A percentile compares a stretch with the other conserved stretches of the same genome.
These are phyloP conservation scores for Echinarachnius parma DNA, from an alignment of 53 echinoderm and acorn worm species.

Conservation along the genomic window DNA sequence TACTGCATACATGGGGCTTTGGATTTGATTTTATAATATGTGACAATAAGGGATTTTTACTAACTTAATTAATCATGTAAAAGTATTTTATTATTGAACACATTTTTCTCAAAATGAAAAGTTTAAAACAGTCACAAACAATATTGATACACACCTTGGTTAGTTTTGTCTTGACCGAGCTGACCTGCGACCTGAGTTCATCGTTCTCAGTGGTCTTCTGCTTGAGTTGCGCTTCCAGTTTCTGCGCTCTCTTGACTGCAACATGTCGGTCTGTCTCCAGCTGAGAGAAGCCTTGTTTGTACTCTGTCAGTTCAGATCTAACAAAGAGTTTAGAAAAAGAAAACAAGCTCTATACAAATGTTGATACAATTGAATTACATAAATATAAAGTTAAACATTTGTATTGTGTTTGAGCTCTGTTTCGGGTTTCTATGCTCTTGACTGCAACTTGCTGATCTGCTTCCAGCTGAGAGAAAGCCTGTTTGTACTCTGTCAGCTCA, in stretches of 20 bases:
- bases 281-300: constrained; percentile 69
- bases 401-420: too few species aligned
- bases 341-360: too few species aligned
- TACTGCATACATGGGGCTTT: too few species aligned
- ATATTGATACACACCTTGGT: constrained; percentile 25
- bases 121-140: too few species aligned
- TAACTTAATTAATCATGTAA: too few species aligned
- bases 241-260: constrained; percentile 61
- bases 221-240: constrained; percentile 66
- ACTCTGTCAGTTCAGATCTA: constrained; percentile 71
- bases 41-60: too few species aligned
- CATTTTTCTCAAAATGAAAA: too few species aligned
- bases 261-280: constrained; percentile 72
- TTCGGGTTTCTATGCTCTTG: constrained; percentile 63
- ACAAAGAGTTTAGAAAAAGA: too few species aligned
- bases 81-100: too few species aligned
- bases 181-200: constrained; percentile 38
- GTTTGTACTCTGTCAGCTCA: constrained; percentile 66
- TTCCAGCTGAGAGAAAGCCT: constrained; percentile 77
- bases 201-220: constrained; percentile 42
- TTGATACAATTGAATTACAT: too few species aligned
- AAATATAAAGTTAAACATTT: too few species aligned
- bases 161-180: constrained; percentile 27
- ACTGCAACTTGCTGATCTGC: constrained; percentile 67
- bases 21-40: too few species aligned